Base-by-base conservation (phyloP, 1,140 invertebrate genomes). In the Eumaeus atala region DNA sequence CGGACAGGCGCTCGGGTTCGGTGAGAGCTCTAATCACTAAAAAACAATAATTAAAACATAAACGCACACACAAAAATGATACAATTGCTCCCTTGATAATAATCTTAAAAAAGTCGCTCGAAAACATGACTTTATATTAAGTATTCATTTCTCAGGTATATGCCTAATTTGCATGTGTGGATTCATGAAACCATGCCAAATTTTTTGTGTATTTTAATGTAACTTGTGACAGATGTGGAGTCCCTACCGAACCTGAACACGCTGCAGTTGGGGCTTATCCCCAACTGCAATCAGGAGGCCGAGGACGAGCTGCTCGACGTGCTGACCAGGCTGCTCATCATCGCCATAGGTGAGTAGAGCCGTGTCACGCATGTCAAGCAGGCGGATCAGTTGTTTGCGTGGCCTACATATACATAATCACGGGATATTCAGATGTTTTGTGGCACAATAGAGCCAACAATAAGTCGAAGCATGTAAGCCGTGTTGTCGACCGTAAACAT, bases 1-100 rank as follows among this genome's bases (percentile, higher is more conserved):
- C 77, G 96, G 95, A 18, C 94, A 96, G 82, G 96, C 96, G 0
- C 88, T 99, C 9, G 96, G 96, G 40, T 97, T 98, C 73, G 95
- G 94, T 95, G 78, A 91, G 74, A 62, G 34, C 0, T 12, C 8
- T n/a, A n/a, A 38, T 10, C 3, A 7, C 7, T n/a, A 0, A 16
- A 17, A 0, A 10, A n/a, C 44, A 48, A 21, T 9, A n/a, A n/a
- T n/a, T n/a, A n/a, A n/a, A n/a, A n/a, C n/a, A n/a, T n/a, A n/a
- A n/a, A 28, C 21, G 6, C 21, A 28, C 21, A 28, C 2, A 28
- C 21, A 28, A 28, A 28, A 2, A 28, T 2, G 21, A 2, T 28
- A 28, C n/a, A n/a, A n/a, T n/a, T n/a, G n/a, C n/a, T n/a, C n/a
- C n/a, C n/a, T n/a, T n/a, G n/a, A n/a, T n/a, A n/a, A n/a, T n/a